phyloP scores from a whole-genome alignment of 2,113 vertebrate genomes.

The Chloebia gouldiae region DNA sequence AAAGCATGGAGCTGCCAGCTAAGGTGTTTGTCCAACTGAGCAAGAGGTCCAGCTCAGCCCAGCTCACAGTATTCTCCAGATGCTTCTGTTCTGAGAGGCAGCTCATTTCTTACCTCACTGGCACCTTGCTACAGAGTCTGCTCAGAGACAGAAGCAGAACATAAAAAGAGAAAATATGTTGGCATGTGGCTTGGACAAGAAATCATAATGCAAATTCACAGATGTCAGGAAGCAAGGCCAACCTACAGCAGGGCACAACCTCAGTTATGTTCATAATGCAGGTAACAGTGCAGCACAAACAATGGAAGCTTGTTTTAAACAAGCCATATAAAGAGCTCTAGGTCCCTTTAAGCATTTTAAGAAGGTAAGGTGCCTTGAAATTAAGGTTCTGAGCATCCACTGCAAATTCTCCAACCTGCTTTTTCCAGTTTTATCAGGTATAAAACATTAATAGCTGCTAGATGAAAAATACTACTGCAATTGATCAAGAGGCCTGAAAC shows the following conservation, averaged over 20 bases:
- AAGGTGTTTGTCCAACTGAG: not conserved
- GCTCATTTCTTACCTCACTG: not conserved
- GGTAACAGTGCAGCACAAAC: not conserved
- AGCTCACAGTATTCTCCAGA: accelerated
- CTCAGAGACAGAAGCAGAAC: not conserved
- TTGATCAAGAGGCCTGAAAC: not conserved
- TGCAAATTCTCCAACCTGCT: not conserved
- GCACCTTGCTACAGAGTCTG: not conserved
- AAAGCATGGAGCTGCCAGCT: not conserved
- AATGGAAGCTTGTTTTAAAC: not conserved
- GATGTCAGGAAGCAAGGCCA: not conserved
- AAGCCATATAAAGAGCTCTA: not conserved
- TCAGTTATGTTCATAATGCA: not conserved
- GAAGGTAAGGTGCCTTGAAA: not conserved
- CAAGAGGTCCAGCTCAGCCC: not conserved
- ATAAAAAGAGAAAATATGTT: not conserved
- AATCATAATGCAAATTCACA: not conserved
- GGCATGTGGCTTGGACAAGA: not conserved
- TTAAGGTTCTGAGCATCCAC: not conserved
- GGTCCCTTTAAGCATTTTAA: not conserved
- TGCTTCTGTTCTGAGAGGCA: accelerated
- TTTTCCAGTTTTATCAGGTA: not conserved
- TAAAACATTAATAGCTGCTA: not conserved
- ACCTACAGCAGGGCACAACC: not conserved
- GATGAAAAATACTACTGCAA: not conserved